These are phyloP conservation scores for Drosophila burlai DNA, from an alignment of 1,140 invertebrate species.

Conservation along the genomic window DNA sequence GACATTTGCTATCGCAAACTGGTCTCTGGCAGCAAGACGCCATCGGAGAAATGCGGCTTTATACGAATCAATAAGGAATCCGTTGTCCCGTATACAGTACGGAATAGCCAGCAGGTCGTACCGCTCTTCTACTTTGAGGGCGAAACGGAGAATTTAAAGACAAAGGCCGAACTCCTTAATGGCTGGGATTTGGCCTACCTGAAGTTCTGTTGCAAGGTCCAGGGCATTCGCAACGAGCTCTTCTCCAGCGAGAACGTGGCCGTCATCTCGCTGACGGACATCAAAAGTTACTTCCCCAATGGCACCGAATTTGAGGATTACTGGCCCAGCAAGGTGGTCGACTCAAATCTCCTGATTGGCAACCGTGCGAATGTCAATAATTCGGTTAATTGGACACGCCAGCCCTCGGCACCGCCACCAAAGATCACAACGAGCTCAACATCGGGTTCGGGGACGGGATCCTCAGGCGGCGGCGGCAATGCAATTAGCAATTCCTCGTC, in stretches of 20 bases:
- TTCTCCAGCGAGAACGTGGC: slow-evolving; percentile 95
- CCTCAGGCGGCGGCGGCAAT: slow-evolving; percentile 22
- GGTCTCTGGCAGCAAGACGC: slow-evolving; percentile 88
- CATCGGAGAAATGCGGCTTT: slow-evolving; percentile 95
- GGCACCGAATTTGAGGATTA: slow-evolving; percentile 95
- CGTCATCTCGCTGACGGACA: slow-evolving; percentile 94
- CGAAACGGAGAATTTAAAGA: slow-evolving; percentile 94
- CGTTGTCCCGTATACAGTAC: slow-evolving; percentile 96
- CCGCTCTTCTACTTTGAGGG: slow-evolving; percentile 97
- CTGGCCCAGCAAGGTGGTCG: slow-evolving; percentile 94
- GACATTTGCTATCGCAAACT: slow-evolving; percentile 95
- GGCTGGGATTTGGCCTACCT: slow-evolving; percentile 96
- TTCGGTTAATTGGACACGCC: slow-evolving; percentile 88
- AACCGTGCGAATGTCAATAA: slow-evolving; percentile 87
- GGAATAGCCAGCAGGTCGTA: slow-evolving; percentile 93
- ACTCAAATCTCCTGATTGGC: slow-evolving; percentile 89
- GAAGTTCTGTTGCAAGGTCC: slow-evolving; percentile 97
- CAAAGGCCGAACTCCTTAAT: slow-evolving; percentile 93
- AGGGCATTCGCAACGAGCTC: slow-evolving; percentile 95
- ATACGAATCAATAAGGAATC: slow-evolving; percentile 97
- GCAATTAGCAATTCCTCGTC: neutral
- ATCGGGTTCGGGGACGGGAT: neutral
- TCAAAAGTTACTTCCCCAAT: slow-evolving; percentile 95
- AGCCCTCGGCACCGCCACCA: slow-evolving; percentile 86
- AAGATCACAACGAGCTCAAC: slow-evolving; percentile 45